phyloP scores from a whole-genome alignment of 2,797 vertebrate species.

The Gymnocypris eckloni region DNA sequence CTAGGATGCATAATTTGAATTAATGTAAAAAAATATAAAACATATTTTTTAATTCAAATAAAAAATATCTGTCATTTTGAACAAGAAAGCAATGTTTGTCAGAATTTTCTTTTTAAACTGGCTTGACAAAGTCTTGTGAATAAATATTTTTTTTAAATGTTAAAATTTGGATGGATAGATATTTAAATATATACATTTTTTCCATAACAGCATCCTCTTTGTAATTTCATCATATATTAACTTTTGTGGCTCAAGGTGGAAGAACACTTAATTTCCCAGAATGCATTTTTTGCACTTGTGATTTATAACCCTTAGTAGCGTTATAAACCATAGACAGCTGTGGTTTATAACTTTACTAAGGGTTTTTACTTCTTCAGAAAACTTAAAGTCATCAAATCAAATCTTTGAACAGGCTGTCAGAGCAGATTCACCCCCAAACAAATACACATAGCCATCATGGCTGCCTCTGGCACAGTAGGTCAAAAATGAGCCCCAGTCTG shows the following conservation, averaged over 20 bases:
- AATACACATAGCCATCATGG: background rate
- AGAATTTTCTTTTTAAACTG: background rate
- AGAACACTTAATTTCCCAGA: background rate
- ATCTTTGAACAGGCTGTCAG: too few species aligned
- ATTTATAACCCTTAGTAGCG: background rate
- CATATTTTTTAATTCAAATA: background rate
- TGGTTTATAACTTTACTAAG: background rate
- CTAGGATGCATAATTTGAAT: background rate
- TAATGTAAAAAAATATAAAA: too few species aligned
- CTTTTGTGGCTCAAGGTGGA: background rate
- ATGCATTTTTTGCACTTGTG: background rate
- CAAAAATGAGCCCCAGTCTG: conserved; percentile 67
- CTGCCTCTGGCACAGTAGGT: background rate
- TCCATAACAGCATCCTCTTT: too few species aligned
- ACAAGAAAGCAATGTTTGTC: background rate
- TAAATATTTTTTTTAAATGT: too few species aligned
- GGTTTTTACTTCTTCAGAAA: background rate
- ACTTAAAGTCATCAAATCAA: too few species aligned
- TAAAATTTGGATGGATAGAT: too few species aligned
- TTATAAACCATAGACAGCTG: background rate
- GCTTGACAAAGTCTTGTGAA: background rate
- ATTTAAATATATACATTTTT: too few species aligned
- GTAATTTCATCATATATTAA: background rate
- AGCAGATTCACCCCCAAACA: background rate
- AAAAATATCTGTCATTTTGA: background rate